Conservation (phyloP, 2,113 vertebrate genomes). For the Ceyx cyanopectus region DNA sequence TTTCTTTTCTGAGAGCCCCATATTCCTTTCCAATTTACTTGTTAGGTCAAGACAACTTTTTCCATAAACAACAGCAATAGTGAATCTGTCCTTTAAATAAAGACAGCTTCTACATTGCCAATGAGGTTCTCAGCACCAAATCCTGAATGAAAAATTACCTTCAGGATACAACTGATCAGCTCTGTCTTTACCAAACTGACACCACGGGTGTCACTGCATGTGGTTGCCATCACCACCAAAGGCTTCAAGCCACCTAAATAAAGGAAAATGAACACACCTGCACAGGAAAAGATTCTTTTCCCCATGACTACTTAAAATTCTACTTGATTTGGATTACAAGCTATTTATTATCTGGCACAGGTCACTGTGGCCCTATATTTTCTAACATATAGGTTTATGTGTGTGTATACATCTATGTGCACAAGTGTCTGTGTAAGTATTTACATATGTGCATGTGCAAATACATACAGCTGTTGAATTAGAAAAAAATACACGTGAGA, state of each 20-base stretch:
- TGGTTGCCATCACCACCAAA: conserved; percentile 19
- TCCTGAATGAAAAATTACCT: conserved; percentile 16
- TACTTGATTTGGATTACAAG: conserved; percentile 14
- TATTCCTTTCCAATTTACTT: not conserved
- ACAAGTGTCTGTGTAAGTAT: not conserved
- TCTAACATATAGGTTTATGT: not conserved
- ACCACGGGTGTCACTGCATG: not conserved
- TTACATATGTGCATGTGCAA: not conserved
- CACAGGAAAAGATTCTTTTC: not conserved
- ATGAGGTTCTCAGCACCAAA: conserved; percentile 8
- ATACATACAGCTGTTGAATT: not conserved
- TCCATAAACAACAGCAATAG: not conserved
- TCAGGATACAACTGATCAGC: conserved; percentile 33
- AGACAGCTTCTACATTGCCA: not conserved
- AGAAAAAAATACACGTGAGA: not conserved
- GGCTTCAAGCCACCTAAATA: conserved; percentile 35
- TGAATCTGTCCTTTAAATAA: not conserved
- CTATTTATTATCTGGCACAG: not conserved
- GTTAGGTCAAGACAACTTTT: not conserved
- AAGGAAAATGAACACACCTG: not conserved
- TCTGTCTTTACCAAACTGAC: conserved; percentile 18
- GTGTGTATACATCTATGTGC: not conserved
- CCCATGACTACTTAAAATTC: not conserved
- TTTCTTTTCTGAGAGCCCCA: not conserved
- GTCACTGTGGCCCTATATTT: not conserved